phyloP scores from a whole-genome alignment of 1,140 invertebrate species.

The Akabosia matsudoensis region DNA sequence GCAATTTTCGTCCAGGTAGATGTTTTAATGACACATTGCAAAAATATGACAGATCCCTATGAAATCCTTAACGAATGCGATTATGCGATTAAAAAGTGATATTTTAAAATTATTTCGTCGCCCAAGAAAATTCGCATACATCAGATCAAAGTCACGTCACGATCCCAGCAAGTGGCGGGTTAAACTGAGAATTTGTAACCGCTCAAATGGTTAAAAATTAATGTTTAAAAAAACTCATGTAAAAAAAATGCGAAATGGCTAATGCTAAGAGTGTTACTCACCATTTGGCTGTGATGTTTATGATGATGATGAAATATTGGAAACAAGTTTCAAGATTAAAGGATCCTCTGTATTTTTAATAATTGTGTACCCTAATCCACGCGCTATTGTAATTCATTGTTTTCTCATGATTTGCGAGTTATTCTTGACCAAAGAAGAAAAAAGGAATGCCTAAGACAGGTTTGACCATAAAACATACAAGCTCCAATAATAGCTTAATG shows the following conservation, averaged over 20 bases:
- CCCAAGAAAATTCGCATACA: not conserved
- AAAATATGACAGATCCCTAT: not conserved
- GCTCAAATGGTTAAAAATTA: not conserved
- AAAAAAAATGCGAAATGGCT: not conserved
- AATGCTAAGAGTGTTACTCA: not conserved
- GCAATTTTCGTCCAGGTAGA: not conserved
- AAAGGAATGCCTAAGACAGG: too few relatives aligned
- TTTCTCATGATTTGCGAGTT: too few relatives aligned
- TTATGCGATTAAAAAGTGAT: not conserved
- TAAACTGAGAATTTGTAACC: not conserved
- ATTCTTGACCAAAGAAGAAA: too few relatives aligned
- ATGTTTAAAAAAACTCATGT: not conserved
- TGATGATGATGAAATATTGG: slow-evolving; percentile 11
- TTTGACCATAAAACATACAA: not conserved
- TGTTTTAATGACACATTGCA: not conserved
- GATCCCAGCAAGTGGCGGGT: not conserved
- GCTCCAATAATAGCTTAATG: slow-evolving; percentile 3
- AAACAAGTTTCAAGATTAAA: not conserved
- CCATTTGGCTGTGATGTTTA: not conserved
- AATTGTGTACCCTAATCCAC: too few relatives aligned
- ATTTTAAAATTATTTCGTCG: not conserved
- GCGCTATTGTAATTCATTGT: too few relatives aligned
- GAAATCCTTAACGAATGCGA: not conserved
- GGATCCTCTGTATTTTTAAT: not conserved
- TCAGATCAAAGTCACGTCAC: slow-evolving; percentile 2